Percentiles rank a stretch among this genome's conserved stretches.
phyloP scores from a whole-genome alignment of 2,888 invertebrate genomes.

The Zaprionus obscuricornis region DNA sequence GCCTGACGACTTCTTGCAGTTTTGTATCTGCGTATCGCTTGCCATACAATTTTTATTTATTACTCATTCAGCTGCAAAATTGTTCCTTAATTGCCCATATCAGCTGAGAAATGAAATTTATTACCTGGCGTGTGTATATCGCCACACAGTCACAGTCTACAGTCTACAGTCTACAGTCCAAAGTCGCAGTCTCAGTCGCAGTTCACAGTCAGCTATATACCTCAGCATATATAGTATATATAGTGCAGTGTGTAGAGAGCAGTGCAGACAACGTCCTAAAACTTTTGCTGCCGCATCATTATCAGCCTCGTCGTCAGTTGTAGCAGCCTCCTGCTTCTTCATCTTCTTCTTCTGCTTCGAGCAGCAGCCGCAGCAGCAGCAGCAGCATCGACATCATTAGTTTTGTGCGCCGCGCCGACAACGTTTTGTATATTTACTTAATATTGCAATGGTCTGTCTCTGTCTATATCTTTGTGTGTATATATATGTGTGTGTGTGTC shows the following conservation, averaged over 20 bases:
- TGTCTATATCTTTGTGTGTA: not conserved
- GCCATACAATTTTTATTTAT: constrained; percentile 80
- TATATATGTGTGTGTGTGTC: constrained; percentile 6
- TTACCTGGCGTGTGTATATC: constrained; percentile 81
- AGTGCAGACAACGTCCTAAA: constrained; percentile 62
- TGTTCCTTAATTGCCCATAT: constrained; percentile 82
- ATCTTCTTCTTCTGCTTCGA: constrained; percentile 6
- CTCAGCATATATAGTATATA: too few species aligned
- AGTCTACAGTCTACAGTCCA: not conserved
- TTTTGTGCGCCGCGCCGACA: constrained; percentile 80
- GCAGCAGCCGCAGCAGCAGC: constrained; percentile 8
- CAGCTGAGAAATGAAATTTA: constrained; percentile 81
- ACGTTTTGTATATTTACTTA: constrained; percentile 79
- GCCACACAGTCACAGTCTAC: constrained; percentile 57
- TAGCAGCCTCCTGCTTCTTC: constrained; percentile 16
- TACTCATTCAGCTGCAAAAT: constrained; percentile 82
- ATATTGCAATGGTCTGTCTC: constrained; percentile 70
- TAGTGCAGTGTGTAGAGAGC: too few species aligned
- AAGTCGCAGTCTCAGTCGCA: too few species aligned
- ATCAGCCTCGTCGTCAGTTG: constrained; percentile 58
- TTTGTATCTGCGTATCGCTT: constrained; percentile 79
- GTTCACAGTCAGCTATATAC: constrained; percentile 6
- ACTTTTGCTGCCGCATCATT: constrained; percentile 78
- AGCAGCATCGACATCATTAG: constrained; percentile 76
- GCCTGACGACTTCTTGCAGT: constrained; percentile 77